Evolutionary conservation across 2,113 vertebrate species (phyloP), one percentile per base, ranked within the genome.

Genomic region (Rhynchomys soricoides): DNA sequence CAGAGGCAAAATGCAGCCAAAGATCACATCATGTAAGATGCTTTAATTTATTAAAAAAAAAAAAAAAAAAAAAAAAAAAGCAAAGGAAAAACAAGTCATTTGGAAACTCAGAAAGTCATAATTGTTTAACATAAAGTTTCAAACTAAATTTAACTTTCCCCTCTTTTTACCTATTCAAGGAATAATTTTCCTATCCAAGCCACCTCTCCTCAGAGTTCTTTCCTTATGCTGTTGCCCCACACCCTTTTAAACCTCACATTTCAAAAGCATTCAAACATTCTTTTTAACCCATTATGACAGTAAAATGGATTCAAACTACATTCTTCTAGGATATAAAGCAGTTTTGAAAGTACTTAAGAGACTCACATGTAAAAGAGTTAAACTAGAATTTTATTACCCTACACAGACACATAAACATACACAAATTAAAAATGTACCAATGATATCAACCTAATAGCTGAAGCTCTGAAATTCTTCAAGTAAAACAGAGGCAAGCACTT

Each of bases 81-180:
- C 40, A 16, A 93, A 95, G 24, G 9, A 40, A 90, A 48, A 87
- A 86, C 6, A 3, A 55, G 2, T 66, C 40, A 62, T 8, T 26
- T 22, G 9, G 57, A n/a, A 93, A 11, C 26, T 91, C 48, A 93
- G 70, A 87, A 85, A 92, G 24, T 64, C 90, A 75, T n/a, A 93
- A 85, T 48, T 15, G 7, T 93, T 81, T 96, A 89, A 74, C 48
- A 86, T 78, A 73, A 94, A 95, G 86, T 52, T 66, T 79, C 64
- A 92, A 83, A 86, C 77, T 31, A 75, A 94, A 94, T 86, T 43
- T 55, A 94, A 68, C 59, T 89, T 90, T 62, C 45, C 55, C 34
- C 86, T 96, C 85, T 48, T 90, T 21, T 26, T 93, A 59, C 1
- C 15, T 78, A 77, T 77, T 92, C 52, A 73, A 96, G 12, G 48